Conservation (phyloP, 53 echinoderm and acorn worm species). For the Actinopyga echinites region DNA sequence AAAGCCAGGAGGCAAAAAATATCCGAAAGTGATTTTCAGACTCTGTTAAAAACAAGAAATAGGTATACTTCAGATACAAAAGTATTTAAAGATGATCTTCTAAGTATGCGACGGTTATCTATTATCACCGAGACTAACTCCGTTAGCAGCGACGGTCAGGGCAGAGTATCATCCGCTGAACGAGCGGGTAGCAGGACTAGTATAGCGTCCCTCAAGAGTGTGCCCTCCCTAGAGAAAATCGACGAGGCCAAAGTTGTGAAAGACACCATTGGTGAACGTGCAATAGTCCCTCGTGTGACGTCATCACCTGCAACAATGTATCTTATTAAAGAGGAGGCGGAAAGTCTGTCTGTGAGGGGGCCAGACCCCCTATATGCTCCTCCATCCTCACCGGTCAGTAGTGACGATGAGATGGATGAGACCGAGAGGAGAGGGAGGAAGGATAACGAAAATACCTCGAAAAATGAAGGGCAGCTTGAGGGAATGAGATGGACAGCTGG, state of each 20-base stretch:
- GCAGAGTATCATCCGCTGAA: constrained; percentile 49
- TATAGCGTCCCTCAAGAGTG: constrained; percentile 58
- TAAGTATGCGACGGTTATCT: constrained; percentile 61
- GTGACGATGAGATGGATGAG: no score
- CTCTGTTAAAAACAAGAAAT: constrained; percentile 71
- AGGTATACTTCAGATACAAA: constrained; percentile 74
- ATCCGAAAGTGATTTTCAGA: constrained; percentile 64
- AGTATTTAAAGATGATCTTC: constrained; percentile 72
- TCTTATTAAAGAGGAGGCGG: background rate
- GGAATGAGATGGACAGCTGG: constrained; percentile 1
- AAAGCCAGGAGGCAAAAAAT: constrained; percentile 57
- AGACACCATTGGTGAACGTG: background rate
- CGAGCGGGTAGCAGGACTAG: constrained; percentile 39
- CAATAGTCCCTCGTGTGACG: background rate
- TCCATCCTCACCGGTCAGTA: no score
- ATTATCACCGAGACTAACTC: constrained; percentile 77
- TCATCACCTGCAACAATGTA: background rate
- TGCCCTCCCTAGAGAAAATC: constrained; percentile 70
- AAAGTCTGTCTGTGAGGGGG: background rate
- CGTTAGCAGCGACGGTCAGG: constrained; percentile 52
- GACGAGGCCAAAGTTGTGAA: constrained; percentile 60
- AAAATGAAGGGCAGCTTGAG: background rate
- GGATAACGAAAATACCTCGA: background rate
- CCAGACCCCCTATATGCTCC: background rate
- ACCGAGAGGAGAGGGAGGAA: background rate